A percentile compares a stretch with the other conserved stretches of the same genome.
These are phyloP conservation scores for Alentia gelatinosa DNA, from an alignment of 2,888 invertebrate species.

Conservation along the genomic window DNA sequence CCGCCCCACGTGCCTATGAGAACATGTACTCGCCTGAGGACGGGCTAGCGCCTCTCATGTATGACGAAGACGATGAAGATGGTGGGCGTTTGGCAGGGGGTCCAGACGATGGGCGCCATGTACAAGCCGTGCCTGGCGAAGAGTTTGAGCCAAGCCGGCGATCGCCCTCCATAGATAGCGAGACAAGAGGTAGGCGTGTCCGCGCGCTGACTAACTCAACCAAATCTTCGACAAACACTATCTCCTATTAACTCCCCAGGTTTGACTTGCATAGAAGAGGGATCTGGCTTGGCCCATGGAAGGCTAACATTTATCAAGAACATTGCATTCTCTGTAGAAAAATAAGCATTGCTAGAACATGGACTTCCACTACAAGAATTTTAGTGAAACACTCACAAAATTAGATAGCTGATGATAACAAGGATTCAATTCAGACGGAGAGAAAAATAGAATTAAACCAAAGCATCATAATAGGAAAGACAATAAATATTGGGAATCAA, in stretches of 20 bases:
- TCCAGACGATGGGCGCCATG: not conserved
- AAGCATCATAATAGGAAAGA: too few species aligned
- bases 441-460: too few species aligned
- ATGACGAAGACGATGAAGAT: not conserved
- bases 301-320: too few species aligned
- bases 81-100: not conserved
- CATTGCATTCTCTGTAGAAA: too few species aligned
- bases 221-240: not conserved
- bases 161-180: slow-evolving; percentile 64
- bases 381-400: too few species aligned
- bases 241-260: not conserved
- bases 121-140: not conserved
- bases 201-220: not conserved
- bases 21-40: not conserved
- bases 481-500: too few species aligned
- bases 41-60: not conserved
- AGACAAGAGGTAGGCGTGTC: slow-evolving; percentile 61
- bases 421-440: too few species aligned
- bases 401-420: too few species aligned
- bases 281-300: too few species aligned
- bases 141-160: slow-evolving; percentile 54
- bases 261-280: not conserved
- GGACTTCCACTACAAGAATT: too few species aligned
- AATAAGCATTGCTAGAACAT: too few species aligned
- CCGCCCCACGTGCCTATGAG: not conserved